Evolutionary conservation across 2,797 vertebrate species (phyloP), one percentile per base, ranked within the genome.

Genomic region (Gobio occitaniae): DNA sequence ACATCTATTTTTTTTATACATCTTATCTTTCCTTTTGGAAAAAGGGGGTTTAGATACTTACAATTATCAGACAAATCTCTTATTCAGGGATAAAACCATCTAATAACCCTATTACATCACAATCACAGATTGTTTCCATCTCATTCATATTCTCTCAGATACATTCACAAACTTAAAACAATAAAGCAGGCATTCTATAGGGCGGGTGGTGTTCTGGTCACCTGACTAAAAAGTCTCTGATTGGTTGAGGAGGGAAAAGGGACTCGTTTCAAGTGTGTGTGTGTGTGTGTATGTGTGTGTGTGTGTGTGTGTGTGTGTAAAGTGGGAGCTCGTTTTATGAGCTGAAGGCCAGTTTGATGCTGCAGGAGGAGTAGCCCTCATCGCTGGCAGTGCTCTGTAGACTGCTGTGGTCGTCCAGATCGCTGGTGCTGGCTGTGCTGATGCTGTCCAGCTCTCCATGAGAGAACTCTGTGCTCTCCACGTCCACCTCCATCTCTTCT

Each of bases 391-490:
- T 93, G 95, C 98, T 99, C 95, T 99, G 98, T 95, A 99, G 96
- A 95, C 98, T 99, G 96, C 97, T 99, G 96, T 98, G 98, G 96
- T 99, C 98, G 86, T 99, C 98, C 95, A 99, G 96, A 95, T 99
- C 98, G 95, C 98, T 99, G 96, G 97, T 97, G 96, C 98, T 99
- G 96, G 96, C 96, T 91, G 95, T 97, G 93, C 98, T 98, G 94
- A 96, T 96, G 94, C 95, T 97, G 96, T 99, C 97, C 95, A 97
- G 96, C 95, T 99, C 98, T 97, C 97, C 97, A 96, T 98, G 96
- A 96, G 97, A 99, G 96, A 99, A 99, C 95, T 98, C 98, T 79
- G 97, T 98, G 96, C 97, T 97, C 96, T 99, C 98, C 90, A 99
- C 97, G 4, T 99, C 98, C 94, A 99, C 98, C 96, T 99, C 98